Conservation (phyloP, 2,888 invertebrate species). For the Phortica magna region DNA sequence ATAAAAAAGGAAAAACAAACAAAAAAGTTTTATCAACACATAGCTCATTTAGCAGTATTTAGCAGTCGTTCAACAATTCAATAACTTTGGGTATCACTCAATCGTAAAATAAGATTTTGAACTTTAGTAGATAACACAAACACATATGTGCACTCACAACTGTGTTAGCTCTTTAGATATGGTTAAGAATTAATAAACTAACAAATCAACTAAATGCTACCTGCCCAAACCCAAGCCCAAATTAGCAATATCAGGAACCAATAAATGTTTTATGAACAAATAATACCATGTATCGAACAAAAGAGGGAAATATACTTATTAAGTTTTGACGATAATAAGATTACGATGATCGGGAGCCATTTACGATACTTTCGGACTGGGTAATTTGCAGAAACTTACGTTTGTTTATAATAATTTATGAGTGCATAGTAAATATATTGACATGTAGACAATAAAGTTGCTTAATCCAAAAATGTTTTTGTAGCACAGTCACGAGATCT, state of each 20-base stretch:
- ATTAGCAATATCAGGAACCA: conserved; percentile 52
- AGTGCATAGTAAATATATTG: neutral
- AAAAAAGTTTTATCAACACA: conserved; percentile 16
- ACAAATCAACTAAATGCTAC: neutral
- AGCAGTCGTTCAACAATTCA: neutral
- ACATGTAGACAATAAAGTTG: neutral
- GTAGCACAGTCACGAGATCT: neutral
- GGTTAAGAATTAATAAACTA: conserved; percentile 30
- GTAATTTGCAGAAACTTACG: neutral
- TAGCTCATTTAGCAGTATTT: neutral
- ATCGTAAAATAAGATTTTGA: conserved; percentile 73
- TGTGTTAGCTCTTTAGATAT: conserved; percentile 1
- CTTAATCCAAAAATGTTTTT: neutral
- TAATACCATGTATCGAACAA: conserved; percentile 23
- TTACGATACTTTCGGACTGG: conserved; percentile 13
- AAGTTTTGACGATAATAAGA: neutral
- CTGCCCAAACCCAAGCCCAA: conserved; percentile 19
- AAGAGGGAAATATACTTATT: neutral
- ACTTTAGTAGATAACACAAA: conserved; percentile 63
- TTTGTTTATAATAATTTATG: conserved; percentile 23
- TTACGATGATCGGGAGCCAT: conserved; percentile 1
- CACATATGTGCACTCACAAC: neutral
- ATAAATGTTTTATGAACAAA: conserved; percentile 60
- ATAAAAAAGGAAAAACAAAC: conserved; percentile 8
- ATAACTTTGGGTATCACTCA: conserved; percentile 65